Evolutionary conservation across 2,888 invertebrate genomes (phyloP), one percentile per base, ranked within the genome.

Genomic region (Drosophila kanekoi): DNA sequence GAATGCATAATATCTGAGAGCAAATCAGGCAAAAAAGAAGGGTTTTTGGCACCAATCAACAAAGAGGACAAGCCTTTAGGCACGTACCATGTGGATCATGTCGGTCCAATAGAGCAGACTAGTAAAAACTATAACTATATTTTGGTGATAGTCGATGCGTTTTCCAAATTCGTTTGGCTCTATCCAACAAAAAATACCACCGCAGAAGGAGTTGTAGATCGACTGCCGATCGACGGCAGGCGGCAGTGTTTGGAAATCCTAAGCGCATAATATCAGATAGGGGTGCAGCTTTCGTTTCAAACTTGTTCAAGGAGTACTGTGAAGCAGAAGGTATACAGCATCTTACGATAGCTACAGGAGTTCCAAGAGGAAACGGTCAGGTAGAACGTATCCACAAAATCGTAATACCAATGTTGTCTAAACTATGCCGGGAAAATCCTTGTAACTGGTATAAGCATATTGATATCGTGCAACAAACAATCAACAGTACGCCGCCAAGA

Each of bases 251-350:
- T 38, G 38, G 38, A 13, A 38, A 38, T 6, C 6, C 38, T 8
- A 38, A 38, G n/a, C 20, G n/a, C 23, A 16, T 47, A 13, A 33
- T 33, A 10, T 47, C 33, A 9, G 45, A 32, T 28, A 40, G 9
- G 8, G 40, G 23, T 23, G 23, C 23, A 9, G 9, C 40, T 13
- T 41, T 43, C 4, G 18, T 47, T 33, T 32, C 47, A 8, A 47
- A 47, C 5, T 13, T 32, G 28, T 47, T 47, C 16, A 47, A 33
- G 4, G 11, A 47, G 16, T 33, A 32, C 5, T 47, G 47, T 11
- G 33, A 47, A n/a, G 33, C 14, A 8, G 32, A 47, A 5, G 47
- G 47, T 10, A 47, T 33, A 32, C 45, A 45, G 18, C 32, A 45
- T 14, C 8, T 45, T 4, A 45, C 14, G 32, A 45, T 45, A 9